phyloP scores from a whole-genome alignment of 2,113 vertebrate species.

The Dissostichus mawsoni region DNA sequence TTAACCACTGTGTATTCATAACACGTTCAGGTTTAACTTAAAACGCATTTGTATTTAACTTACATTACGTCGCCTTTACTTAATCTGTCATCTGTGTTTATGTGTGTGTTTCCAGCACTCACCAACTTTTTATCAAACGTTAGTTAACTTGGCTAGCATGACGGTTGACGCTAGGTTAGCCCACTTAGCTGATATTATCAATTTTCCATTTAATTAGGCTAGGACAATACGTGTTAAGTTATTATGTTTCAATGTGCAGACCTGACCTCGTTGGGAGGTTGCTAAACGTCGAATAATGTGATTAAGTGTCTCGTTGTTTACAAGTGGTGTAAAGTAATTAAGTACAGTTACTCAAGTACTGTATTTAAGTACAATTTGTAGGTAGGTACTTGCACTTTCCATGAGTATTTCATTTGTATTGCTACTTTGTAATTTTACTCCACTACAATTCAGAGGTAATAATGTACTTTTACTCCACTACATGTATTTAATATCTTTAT shows the following conservation, averaged over 20 bases:
- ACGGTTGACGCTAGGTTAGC: slow-evolving; percentile 12
- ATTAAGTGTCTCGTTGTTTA: slow-evolving; percentile 29
- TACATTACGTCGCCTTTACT: not conserved
- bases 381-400: too few species aligned
- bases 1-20: too few species aligned
- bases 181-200: not conserved
- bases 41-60: fast-evolving
- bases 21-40: not conserved
- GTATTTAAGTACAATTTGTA: too few species aligned
- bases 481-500: too few species aligned
- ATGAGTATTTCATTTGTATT: too few species aligned
- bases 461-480: too few species aligned
- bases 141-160: slow-evolving; percentile 28
- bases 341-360: too few species aligned
- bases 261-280: not conserved
- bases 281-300: not conserved
- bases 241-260: not conserved
- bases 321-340: not conserved
- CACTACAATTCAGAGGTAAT: too few species aligned
- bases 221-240: not conserved
- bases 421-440: too few species aligned
- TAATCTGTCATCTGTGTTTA: not conserved
- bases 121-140: slow-evolving; percentile 9
- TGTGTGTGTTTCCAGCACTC: not conserved
- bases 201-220: not conserved